Evolutionary conservation across 2,797 vertebrate genomes (phyloP).

Genomic region (Alosa sapidissima): DNA sequence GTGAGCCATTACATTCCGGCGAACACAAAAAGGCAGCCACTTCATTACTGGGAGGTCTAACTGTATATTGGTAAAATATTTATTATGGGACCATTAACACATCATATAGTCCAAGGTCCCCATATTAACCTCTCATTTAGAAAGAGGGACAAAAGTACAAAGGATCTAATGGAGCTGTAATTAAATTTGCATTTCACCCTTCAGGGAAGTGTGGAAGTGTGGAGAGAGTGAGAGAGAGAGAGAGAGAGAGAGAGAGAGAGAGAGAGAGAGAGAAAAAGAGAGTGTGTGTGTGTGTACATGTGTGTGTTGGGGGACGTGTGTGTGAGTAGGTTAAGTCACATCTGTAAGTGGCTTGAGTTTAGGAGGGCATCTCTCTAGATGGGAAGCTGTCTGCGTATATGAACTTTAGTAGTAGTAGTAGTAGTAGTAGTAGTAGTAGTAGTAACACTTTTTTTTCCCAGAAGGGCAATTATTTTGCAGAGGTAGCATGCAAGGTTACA

Average conservation of each 20-base stretch:
- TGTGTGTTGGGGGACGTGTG: neutral
- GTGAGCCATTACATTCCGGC: constrained; percentile 34
- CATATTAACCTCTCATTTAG: constrained; percentile 57
- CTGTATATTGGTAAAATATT: constrained; percentile 51
- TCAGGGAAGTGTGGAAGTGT: neutral
- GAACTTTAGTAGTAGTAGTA: constrained; percentile 33
- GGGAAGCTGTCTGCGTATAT: neutral
- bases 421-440: no score
- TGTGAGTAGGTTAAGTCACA: neutral
- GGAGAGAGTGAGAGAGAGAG: constrained; percentile 27
- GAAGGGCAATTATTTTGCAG: no score
- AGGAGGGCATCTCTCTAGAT: neutral
- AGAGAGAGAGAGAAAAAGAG: neutral
- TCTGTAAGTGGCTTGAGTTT: neutral
- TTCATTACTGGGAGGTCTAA: constrained; percentile 39
- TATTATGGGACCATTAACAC: constrained; percentile 52
- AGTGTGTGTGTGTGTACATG: neutral
- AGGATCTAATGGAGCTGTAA: constrained; percentile 52
- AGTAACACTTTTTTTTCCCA: no score
- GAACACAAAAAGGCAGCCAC: constrained; percentile 25
- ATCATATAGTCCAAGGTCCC: constrained; percentile 44
- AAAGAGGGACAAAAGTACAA: constrained; percentile 47
- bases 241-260: constrained; percentile 28
- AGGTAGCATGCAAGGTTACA: no score
- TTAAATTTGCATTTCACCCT: constrained; percentile 47